phyloP scores from a whole-genome alignment of 2,113 vertebrate species.

The Eonycteris spelaea region DNA sequence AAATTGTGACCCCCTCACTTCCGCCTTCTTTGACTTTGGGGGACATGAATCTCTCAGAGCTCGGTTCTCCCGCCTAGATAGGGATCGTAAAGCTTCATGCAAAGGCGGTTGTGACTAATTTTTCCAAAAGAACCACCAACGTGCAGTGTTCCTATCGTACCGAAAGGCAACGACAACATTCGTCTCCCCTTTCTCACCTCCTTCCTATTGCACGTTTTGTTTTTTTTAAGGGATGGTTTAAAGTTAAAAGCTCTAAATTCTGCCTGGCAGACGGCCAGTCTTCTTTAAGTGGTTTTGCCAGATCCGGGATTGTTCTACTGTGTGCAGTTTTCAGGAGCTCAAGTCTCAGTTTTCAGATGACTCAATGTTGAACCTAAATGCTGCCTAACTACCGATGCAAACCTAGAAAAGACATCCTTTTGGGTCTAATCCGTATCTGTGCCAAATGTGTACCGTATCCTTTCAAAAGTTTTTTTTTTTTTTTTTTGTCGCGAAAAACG shows the following conservation, averaged over 20 bases:
- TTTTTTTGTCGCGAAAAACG: neutral
- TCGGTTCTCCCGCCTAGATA: neutral
- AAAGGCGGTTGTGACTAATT: neutral
- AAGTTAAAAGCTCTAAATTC: neutral
- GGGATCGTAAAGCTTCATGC: neutral
- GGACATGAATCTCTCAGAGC: neutral
- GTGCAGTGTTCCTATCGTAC: neutral
- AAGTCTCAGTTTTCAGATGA: neutral
- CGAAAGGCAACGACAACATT: neutral
- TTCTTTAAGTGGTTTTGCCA: neutral
- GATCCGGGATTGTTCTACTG: neutral
- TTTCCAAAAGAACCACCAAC: neutral
- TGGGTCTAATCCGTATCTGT: neutral
- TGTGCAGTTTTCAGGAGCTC: constrained; percentile 9
- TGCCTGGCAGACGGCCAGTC: neutral
- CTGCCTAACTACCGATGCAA: neutral
- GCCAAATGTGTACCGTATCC: neutral
- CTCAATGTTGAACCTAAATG: constrained; percentile 25
- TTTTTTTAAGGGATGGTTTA: neutral
- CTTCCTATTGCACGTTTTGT: neutral
- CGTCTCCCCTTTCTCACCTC: neutral
- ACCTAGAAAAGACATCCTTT: neutral
- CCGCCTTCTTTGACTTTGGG: neutral
- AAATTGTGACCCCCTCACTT: neutral
- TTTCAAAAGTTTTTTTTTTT: neutral